Percentiles rank a stretch among this genome's conserved stretches.
Evolutionary conservation across 2,888 invertebrate species (phyloP).

Genomic region (Dasysyrphus tricinctus): DNA sequence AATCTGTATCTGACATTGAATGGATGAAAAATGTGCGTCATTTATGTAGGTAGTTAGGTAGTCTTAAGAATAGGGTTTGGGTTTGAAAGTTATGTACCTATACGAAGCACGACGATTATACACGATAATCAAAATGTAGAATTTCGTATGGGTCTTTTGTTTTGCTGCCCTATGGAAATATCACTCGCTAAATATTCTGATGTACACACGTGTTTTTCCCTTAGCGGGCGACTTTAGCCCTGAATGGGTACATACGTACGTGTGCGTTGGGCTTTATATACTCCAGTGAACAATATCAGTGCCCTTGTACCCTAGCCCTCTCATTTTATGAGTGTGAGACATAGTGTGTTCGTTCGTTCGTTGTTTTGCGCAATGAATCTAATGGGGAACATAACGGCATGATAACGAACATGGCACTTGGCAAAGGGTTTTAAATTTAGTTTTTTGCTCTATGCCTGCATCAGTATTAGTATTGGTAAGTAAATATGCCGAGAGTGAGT

Average conservation of each 20-base stretch:
- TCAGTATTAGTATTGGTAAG: not conserved
- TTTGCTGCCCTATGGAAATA: conserved; percentile 64
- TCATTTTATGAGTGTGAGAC: not conserved
- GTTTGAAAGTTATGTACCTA: conserved; percentile 27
- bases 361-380: conserved; percentile 21
- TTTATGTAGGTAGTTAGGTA: conserved; percentile 17
- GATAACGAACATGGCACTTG: conserved; percentile 32
- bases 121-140: conserved; percentile 39
- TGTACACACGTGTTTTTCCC: conserved; percentile 51
- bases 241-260: conserved; percentile 11
- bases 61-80: conserved; percentile 30
- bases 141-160: conserved; percentile 50
- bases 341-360: conserved; percentile 6
- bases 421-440: conserved; percentile 30
- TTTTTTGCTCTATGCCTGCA: conserved; percentile 10
- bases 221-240: conserved; percentile 43
- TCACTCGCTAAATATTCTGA: conserved; percentile 43
- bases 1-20: conserved; percentile 68
- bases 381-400: conserved; percentile 26
- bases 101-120: not conserved
- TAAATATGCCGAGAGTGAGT: not conserved
- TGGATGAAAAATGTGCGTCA: conserved; percentile 61
- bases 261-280: conserved; percentile 16
- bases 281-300: conserved; percentile 65
- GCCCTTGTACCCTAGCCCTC: conserved; percentile 35